Percentiles rank a stretch among this genome's conserved stretches.
Conservation (phyloP, 2,888 invertebrate genomes). For the Megaustenia siamemsis region DNA sequence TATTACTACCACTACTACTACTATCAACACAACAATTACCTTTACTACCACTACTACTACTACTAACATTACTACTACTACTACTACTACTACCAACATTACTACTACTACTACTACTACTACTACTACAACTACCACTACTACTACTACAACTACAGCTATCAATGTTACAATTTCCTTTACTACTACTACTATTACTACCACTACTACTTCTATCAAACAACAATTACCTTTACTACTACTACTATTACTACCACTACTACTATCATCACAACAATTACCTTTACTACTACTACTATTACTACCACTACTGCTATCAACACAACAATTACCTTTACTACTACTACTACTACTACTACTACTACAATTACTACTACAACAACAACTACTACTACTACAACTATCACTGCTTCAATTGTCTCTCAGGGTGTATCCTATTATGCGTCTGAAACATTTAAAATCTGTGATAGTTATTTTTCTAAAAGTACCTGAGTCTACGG, state of each 20-base stretch:
- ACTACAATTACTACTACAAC: too few species aligned
- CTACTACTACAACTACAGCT: constrained; percentile 2
- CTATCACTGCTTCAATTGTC: background rate
- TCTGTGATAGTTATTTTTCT: too few species aligned
- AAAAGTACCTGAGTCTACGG: too few species aligned
- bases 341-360: constrained; percentile 39
- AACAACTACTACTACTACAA: constrained; percentile 31
- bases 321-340: constrained; percentile 20
- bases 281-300: constrained; percentile 16
- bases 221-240: constrained; percentile 3
- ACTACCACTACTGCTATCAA: constrained; percentile 24
- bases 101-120: constrained; percentile 27
- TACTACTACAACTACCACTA: constrained; percentile 19
- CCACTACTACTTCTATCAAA: constrained; percentile 25
- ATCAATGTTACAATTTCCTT: constrained; percentile 4
- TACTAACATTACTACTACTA: background rate
- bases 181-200: constrained; percentile 33
- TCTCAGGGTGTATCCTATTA: background rate
- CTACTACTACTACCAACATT: constrained; percentile 10
- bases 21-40: constrained; percentile 12
- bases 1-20: background rate
- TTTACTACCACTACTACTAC: constrained; percentile 19
- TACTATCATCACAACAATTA: background rate
- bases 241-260: constrained; percentile 9
- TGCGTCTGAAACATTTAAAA: too few species aligned